Evolutionary conservation across 35 echinoderm and acorn worm species (phyloP), one percentile per base, ranked within the genome.

Genomic region (Acanthaster planci): DNA sequence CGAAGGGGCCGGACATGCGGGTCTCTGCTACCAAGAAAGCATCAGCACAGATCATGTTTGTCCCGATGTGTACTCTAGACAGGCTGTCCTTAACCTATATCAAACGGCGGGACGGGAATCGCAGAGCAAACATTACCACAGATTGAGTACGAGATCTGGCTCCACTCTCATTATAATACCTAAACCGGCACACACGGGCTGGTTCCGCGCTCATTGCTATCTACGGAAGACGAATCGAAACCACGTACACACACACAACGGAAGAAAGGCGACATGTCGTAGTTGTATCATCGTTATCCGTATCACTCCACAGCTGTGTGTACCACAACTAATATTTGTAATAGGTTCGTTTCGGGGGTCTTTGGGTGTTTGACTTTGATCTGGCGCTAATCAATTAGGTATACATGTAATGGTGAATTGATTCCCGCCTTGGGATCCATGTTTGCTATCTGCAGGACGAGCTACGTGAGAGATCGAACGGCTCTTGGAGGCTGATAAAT

Each of bases 331-430:
- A 72, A 72, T 72, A 72, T 72, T 72, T 72, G 64, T 72, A 72
- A 34, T 72, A 72, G 64, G 64, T 72, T 72, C 64, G 64, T 72
- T 31, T 72, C 26, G 18, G 26, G 34, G 34, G 64, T 47, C 64
- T 72, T 72, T 72, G 64, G 64, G 19, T 72, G 64, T 72, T 72
- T 72, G 64, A 72, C 64, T 72, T 72, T 72, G 64, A 72, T 72
- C 64, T 29, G 23, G 64, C 64, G 22, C 64, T 72, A 72, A 72
- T 72, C 64, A 72, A 72, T 35, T 72, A 72, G 64, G 64, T 72
- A 72, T 72, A 72, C 64, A 72, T 72, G 64, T 72, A 72, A 72
- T 72, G 30, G 7, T 26, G 64, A 34, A 72, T 72, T 72, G 64
- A 72, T 72, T 72, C 14, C 34, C 23, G 30, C 26, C 34, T 31